Evolutionary conservation across 2,113 vertebrate genomes (phyloP).

Genomic region (Nothocercus nigrocapillus): DNA sequence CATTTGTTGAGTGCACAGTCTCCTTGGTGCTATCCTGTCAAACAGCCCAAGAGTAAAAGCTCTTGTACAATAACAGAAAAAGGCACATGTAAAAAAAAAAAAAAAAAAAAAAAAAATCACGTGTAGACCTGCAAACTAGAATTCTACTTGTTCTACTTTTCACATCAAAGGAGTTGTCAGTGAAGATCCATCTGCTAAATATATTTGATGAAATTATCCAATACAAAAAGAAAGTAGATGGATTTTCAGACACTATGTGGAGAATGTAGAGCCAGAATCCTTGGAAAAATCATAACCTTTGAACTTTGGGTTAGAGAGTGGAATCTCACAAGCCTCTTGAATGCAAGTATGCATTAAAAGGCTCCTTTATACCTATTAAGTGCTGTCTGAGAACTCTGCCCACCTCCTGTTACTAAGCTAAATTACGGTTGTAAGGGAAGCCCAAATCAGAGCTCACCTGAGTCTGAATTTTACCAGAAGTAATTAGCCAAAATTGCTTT

Average conservation of each 20-base stretch:
- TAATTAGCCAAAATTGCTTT: neutral
- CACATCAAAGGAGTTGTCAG: neutral
- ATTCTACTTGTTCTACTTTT: neutral
- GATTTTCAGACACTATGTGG: neutral
- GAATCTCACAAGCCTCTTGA: neutral
- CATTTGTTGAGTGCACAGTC: neutral
- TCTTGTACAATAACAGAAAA: neutral
- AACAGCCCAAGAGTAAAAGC: neutral
- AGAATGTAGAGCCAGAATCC: neutral
- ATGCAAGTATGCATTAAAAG: neutral
- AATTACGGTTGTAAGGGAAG: neutral
- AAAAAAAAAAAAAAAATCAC: neutral
- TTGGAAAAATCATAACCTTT: neutral
- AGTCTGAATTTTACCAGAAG: neutral
- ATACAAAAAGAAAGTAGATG: neutral
- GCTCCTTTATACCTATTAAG: neutral
- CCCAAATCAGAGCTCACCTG: neutral
- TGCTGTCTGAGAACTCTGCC: neutral
- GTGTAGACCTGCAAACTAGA: neutral
- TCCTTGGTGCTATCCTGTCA: neutral
- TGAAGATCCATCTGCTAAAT: neutral
- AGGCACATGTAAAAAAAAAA: neutral
- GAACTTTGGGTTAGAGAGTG: neutral
- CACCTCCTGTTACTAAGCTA: neutral
- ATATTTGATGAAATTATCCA: neutral